These are phyloP conservation scores for Allobates femoralis DNA, from an alignment of 2,797 vertebrate species.

Conservation along the genomic window DNA sequence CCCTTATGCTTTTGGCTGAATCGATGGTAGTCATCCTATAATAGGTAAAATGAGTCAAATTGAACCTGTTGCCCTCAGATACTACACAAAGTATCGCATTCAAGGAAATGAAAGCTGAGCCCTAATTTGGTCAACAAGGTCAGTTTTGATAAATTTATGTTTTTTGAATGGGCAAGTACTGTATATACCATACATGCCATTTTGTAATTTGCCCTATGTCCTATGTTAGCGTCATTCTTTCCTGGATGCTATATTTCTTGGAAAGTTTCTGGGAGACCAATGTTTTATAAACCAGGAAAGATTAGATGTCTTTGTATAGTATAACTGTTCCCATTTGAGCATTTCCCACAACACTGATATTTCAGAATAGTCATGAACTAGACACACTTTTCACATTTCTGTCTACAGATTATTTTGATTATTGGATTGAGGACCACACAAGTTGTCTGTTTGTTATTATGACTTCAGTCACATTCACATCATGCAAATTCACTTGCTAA, in stretches of 20 bases:
- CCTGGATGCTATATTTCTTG: background rate
- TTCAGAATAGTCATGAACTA: constrained; percentile 30
- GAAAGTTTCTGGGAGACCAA: constrained; percentile 2
- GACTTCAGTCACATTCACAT: constrained; percentile 23
- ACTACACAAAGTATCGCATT: background rate
- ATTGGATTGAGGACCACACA: constrained; percentile 28
- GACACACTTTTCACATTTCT: constrained; percentile 33
- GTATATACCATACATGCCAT: background rate
- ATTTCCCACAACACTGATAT: constrained; percentile 25
- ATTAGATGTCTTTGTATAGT: constrained; percentile 22
- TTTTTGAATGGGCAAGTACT: background rate
- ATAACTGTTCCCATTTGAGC: constrained; percentile 21
- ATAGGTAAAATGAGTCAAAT: no score
- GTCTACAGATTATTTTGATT: constrained; percentile 36
- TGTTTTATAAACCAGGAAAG: constrained; percentile 24
- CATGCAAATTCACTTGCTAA: constrained; percentile 25
- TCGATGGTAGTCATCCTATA: no score
- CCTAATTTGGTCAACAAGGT: background rate
- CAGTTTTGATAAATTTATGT: background rate
- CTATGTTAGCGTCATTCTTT: background rate
- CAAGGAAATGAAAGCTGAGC: background rate
- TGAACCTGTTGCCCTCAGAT: background rate
- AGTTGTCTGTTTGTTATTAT: constrained; percentile 31
- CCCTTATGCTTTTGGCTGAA: no score
- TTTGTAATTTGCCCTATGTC: background rate